Percentiles rank a stretch among this genome's conserved stretches.
Conservation (phyloP, 2,888 invertebrate genomes). For the Leptura quadrifasciata region DNA sequence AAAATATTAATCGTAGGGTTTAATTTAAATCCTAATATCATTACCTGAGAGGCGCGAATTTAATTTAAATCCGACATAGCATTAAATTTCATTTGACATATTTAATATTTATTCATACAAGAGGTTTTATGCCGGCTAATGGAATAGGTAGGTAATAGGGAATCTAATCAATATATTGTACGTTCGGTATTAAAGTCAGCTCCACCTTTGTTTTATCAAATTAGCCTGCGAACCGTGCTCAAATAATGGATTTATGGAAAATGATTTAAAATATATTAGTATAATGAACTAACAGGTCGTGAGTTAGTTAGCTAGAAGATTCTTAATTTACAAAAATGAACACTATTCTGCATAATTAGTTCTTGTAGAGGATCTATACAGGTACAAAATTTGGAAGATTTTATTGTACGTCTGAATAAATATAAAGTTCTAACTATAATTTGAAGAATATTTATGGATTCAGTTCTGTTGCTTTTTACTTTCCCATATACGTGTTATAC, state of each 20-base stretch:
- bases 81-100: constrained; percentile 23
- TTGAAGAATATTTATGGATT: too few relatives aligned
- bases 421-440: too few relatives aligned
- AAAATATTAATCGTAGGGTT: constrained; percentile 4
- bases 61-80: constrained; percentile 7
- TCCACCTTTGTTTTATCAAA: constrained; percentile 15
- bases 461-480: too few relatives aligned
- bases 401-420: too few relatives aligned
- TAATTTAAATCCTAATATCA: constrained; percentile 7
- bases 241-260: constrained; percentile 16
- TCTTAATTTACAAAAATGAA: background rate
- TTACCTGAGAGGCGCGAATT: constrained; percentile 7
- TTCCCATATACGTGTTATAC: too few relatives aligned
- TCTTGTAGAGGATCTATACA: too few relatives aligned
- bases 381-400: too few relatives aligned
- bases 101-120: constrained; percentile 25
- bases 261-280: constrained; percentile 9
- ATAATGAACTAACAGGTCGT: constrained; percentile 9
- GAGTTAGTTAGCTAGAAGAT: background rate
- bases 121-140: background rate
- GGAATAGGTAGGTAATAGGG: constrained; percentile 2
- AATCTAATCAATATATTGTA: constrained; percentile 14
- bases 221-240: background rate
- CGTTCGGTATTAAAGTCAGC: constrained; percentile 2
- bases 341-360: background rate